A percentile compares a stretch with the other conserved stretches of the same genome.
phyloP scores from a whole-genome alignment of 2,113 vertebrate genomes.

The Hippocampus guttulatus region DNA sequence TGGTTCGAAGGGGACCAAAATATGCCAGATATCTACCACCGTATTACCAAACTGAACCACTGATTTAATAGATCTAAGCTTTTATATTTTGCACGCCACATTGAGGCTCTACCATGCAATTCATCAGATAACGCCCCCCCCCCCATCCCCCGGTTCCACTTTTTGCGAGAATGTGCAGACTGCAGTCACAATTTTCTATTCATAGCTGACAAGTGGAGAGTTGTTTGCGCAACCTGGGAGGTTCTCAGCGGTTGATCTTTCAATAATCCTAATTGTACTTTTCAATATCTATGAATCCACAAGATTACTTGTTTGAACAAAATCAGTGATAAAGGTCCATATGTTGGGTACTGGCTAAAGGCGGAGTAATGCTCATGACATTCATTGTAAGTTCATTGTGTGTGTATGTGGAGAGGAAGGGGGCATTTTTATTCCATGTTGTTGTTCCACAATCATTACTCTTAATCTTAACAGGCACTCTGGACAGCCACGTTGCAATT shows the following conservation, averaged over 20 bases:
- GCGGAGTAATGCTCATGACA: not conserved
- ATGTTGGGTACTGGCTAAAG: not conserved
- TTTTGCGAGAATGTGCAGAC: no score
- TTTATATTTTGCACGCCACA: not conserved
- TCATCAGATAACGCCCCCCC: no score
- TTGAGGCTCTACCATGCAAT: not conserved
- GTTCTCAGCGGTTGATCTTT: not conserved
- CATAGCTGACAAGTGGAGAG: no score
- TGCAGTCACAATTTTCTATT: no score
- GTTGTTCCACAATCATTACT: conserved; percentile 26
- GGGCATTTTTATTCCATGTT: not conserved
- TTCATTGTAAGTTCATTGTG: not conserved
- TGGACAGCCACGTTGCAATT: conserved; percentile 47
- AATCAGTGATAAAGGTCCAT: not conserved
- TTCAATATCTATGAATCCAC: not conserved
- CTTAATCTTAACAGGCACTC: conserved; percentile 59
- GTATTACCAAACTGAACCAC: not conserved
- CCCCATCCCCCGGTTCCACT: no score
- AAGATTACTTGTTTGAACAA: not conserved
- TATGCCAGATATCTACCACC: not conserved
- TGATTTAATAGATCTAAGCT: not conserved
- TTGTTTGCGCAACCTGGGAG: no score
- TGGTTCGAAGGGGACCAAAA: not conserved
- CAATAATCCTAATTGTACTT: not conserved
- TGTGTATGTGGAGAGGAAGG: not conserved